Base-by-base conservation (phyloP, 2,888 invertebrate genomes). In the Harpagoxenus sublaevis region DNA sequence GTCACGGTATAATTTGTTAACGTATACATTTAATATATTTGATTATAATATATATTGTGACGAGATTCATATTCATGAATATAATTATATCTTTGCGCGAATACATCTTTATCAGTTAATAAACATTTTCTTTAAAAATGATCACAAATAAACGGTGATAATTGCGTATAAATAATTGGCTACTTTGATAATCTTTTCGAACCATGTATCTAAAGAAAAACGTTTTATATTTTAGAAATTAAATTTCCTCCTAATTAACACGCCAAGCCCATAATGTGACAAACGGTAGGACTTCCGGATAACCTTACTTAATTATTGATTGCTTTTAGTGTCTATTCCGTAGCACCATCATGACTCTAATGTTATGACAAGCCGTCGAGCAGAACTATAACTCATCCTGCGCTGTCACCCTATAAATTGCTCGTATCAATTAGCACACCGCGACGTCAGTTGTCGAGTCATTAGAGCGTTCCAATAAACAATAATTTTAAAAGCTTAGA, bases 241-340 rank as follows among this genome's bases (percentile, higher is more conserved):
- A 92, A 92, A 91, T 65, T 28, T 0, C 90, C 92, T 89, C 88
- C 88, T 90, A 92, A 91, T 90, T 90, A 3, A 87, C 88, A 89
- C 88, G 84, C 85, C 83, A 82, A 55, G 28, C 68, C 39, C 62
- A 60, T 83, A 79, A 68, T 85, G 83, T 75, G 83, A 84, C 79
- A 84, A 88, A 87, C 73, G 68, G 77, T 86, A 79, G 81, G 86
- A 90, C 88, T 90, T 91, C 92, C 88, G 86, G 88, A 89, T 90
- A 91, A 91, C 89, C 89, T 88, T 86, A 88, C 87, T 90, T 86
- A 87, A 90, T 90, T 90, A 89, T 88, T 73, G 89, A 89, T 85
- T 86, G 65, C 77, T 66, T 84, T 83, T 63, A 62, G 35, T 63
- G 48, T 74, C 60, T 85, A 62, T 51, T 65, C 77, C 62, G 45